Evolutionary conservation across 2,113 vertebrate genomes (phyloP), one percentile per base, ranked within the genome.

Genomic region (Cromileptes altivelis): DNA sequence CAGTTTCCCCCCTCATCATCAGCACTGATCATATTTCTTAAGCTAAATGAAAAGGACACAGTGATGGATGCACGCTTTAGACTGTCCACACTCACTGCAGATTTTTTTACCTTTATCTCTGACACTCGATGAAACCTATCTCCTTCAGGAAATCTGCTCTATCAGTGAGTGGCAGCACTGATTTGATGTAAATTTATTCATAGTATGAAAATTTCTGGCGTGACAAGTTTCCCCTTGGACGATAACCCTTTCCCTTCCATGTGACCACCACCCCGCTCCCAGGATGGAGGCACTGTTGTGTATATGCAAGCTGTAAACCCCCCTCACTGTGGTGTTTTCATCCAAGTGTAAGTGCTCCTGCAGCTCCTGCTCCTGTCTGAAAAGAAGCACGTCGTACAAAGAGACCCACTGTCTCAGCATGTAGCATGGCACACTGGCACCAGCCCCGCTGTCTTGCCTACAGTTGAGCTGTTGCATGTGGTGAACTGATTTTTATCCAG

Each of bases 171-270:
- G 55, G 58, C 71, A 33, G 30, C 50, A 63, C 58, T 81, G 85
- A 91, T 91, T 90, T 70, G 33, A 90, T 88, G 88, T 73, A 84
- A 89, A 92, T 93, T 64, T 82, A 85, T 87, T 92, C 76, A 85
- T 89, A 67, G 80, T 70, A 64, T 81, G 68, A 84, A 42, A 0
- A 73, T 90, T 84, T 87, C 81, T 87, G 63, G 45, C 40, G 17
- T 73, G 81, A 81, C 81, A 78, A 83, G 84, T 80, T 89, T 91
- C 83, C 81, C 77, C 40, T 72, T 30, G 75, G 82, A 90, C 33
- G 72, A 82, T 89, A 84, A 72, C 79, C 81, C 74, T 47, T 73
- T 73, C 61, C 62, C 71, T 49, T 86, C 70, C 67, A 11, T 78
- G 49, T 83, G 85, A 85, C 90, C 78, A 55, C 73, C 64, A 73